phyloP scores from a whole-genome alignment of 1,140 invertebrate species.

The Drosophila virilis region DNA sequence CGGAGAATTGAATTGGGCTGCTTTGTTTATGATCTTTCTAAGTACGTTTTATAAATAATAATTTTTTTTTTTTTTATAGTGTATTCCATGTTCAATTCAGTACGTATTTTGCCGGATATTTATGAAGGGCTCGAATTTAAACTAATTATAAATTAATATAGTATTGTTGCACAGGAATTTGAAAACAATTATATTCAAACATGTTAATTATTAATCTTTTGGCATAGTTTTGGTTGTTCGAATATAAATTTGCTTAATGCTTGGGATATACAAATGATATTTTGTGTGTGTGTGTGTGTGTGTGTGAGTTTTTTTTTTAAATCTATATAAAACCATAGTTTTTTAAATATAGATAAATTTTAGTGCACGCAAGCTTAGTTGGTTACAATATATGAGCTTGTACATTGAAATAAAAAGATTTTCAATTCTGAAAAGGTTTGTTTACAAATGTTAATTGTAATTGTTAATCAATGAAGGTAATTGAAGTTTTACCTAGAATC shows the following conservation, averaged over 20 bases:
- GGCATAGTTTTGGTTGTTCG: constrained; percentile 3
- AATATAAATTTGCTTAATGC: background rate
- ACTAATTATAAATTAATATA: background rate
- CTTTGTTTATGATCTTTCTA: background rate
- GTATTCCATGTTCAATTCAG: background rate
- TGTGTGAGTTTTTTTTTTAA: no score
- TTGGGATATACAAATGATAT: background rate
- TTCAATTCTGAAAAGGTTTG: background rate
- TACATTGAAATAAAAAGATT: background rate
- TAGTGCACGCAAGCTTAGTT: background rate
- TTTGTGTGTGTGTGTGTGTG: no score
- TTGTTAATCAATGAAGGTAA: background rate
- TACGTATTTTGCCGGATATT: no score
- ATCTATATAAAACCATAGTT: no score
- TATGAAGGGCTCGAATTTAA: no score
- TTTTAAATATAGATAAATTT: background rate
- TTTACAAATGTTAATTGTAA: background rate
- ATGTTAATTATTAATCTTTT: constrained; percentile 4
- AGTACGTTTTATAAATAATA: background rate
- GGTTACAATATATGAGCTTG: background rate
- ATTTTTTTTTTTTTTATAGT: no score
- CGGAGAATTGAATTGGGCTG: background rate
- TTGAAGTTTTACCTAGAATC: background rate
- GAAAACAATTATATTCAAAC: background rate
- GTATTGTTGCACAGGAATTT: background rate